Evolutionary conservation across 37 sponge, comb jelly and placozoan genomes (phyloP).

Genomic region (Mnemiopsis leidyi): DNA sequence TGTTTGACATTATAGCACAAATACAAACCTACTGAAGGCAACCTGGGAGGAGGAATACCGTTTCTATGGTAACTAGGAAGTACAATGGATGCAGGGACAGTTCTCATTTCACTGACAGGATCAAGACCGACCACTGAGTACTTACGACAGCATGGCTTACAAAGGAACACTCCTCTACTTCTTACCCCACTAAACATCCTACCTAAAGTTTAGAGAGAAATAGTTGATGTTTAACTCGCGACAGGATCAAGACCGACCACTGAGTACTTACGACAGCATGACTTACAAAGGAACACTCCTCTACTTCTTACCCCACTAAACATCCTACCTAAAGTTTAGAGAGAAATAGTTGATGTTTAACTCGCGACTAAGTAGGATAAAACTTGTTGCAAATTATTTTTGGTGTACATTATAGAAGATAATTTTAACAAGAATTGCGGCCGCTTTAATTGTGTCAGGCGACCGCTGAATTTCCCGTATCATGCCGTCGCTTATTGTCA

Average conservation of each 20-base stretch:
- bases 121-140: conserved; percentile 45
- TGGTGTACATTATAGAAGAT: too few relatives aligned
- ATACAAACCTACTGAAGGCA: conserved; percentile 21
- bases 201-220: background rate
- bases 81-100: background rate
- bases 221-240: too few relatives aligned
- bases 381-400: too few relatives aligned
- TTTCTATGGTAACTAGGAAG: conserved; percentile 42
- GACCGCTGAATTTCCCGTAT: too few relatives aligned
- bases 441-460: too few relatives aligned
- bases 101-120: background rate
- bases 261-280: background rate
- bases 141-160: background rate
- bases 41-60: conserved; percentile 51
- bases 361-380: too few relatives aligned
- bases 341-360: background rate
- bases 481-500: too few relatives aligned
- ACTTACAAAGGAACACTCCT: background rate
- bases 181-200: conserved; percentile 1
- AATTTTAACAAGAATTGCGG: too few relatives aligned
- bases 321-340: background rate
- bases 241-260: conserved; percentile 50
- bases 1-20: too few relatives aligned
- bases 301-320: background rate
- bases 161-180: background rate